Conservation (phyloP, 2,888 invertebrate species). For the Bembecia ichneumoniformis region DNA sequence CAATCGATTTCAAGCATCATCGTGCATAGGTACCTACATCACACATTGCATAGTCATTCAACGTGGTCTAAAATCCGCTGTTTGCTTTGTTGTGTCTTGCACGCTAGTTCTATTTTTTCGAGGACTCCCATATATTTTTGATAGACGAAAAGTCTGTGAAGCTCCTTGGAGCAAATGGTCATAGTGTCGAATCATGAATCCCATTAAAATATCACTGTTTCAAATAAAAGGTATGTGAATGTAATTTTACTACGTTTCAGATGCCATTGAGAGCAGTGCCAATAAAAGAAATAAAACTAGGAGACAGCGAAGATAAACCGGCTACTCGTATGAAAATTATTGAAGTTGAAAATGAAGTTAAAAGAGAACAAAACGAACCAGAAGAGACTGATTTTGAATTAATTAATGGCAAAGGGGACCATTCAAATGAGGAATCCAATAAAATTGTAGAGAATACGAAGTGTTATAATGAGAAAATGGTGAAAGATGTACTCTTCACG, state of each 20-base stretch:
- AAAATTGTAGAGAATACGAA: slow-evolving; percentile 9
- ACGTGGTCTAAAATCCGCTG: no score
- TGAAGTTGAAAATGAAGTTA: slow-evolving; percentile 29
- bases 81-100: no score
- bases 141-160: no score
- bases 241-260: slow-evolving; percentile 31
- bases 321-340: slow-evolving; percentile 38
- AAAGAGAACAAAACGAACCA: slow-evolving; percentile 36
- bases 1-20: no score
- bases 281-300: slow-evolving; percentile 57
- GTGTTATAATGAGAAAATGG: slow-evolving; percentile 21
- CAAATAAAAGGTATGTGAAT: background rate
- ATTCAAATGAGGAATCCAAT: background rate
- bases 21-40: no score
- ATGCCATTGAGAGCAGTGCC: slow-evolving; percentile 69
- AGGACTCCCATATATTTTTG: no score
- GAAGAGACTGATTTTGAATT: slow-evolving; percentile 8
- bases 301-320: slow-evolving; percentile 32
- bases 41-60: no score
- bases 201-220: background rate
- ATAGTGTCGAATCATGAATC: no score
- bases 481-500: slow-evolving; percentile 19
- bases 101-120: no score
- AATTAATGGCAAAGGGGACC: slow-evolving; percentile 4
- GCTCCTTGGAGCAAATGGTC: no score